Conservation (phyloP, 2,797 vertebrate genomes). For the Darevskia mixta region DNA sequence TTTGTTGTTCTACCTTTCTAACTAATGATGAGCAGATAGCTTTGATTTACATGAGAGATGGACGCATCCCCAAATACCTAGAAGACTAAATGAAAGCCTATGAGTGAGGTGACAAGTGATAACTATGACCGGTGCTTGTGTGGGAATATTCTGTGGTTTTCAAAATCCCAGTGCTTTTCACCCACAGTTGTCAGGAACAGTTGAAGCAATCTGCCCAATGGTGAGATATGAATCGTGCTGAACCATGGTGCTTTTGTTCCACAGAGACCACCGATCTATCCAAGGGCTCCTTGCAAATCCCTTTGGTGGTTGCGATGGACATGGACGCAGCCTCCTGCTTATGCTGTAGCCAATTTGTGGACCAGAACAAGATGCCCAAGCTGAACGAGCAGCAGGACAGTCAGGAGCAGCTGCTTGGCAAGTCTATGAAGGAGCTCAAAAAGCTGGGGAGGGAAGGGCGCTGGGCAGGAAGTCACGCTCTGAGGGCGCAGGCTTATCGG, state of each 20-base stretch:
- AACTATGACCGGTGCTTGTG: background rate
- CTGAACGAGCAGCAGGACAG: conserved; percentile 67
- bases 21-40: background rate
- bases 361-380: conserved; percentile 85
- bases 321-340: conserved; percentile 75
- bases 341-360: conserved; percentile 86
- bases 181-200: rapidly evolving
- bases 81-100: background rate
- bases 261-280: conserved; percentile 61
- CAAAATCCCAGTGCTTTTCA: background rate
- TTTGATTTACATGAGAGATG: background rate
- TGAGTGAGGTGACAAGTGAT: background rate
- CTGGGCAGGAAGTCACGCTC: conserved; percentile 81
- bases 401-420: conserved; percentile 75
- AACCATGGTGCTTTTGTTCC: conserved; percentile 45
- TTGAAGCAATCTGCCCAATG: background rate
- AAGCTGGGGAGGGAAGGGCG: conserved; percentile 84
- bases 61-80: background rate
- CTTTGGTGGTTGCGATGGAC: conserved; percentile 83
- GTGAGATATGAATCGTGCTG: rapidly evolving
- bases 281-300: conserved; percentile 78
- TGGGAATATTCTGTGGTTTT: background rate
- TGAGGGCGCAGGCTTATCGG: conserved; percentile 86
- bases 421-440: conserved; percentile 81
- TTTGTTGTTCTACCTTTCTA: background rate